Base-by-base conservation (phyloP, 2,113 vertebrate species). In the Manacus vitellinus region DNA sequence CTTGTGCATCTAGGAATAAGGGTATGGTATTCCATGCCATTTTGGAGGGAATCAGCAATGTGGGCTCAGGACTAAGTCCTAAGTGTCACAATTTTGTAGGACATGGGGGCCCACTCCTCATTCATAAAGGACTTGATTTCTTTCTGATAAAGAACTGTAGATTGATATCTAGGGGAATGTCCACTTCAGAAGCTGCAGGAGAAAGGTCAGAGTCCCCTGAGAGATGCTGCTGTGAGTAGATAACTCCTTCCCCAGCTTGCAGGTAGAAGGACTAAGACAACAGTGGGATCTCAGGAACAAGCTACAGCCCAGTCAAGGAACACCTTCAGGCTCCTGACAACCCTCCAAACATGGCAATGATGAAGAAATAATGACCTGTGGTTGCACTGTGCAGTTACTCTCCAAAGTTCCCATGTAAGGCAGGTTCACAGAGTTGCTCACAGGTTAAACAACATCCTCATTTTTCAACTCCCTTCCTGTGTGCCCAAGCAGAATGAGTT, bases 381-480 rank as follows among this genome's bases (percentile, higher is more conserved):
- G 8, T 35, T 79, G 47, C 33, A n/a, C 24, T 44, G 28, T 39
- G 12, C 28, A 77, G n/a, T 23, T 37, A 17, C 31, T 66, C 23
- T 21, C 33, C 1, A 1, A 85, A 15, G 27, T 55, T 80, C 47
- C 46, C 21, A 39, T 46, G 37, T 54, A 35, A 77, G 46, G 23
- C 25, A 72, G 54, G 62, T 70, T 82, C 37, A 65, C 2, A 9
- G 31, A 67, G 43, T 14, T 84, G 21, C 51, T 44, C 30, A 52
- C 0, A 2, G 23, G 15, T 80, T 91, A 91, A 92, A 85, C n/a
- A 72, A n/a, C 8, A 25, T 59, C 51, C 8, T 49, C 11, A 24
- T 1, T 0, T 21, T 78, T 80, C 47, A 43, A 76, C 76, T 84
- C 68, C 88, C 86, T 95, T 97, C 83, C 89, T 89, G 72, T 86